These are phyloP conservation scores for Eugnorisma glareosa DNA, from an alignment of 2,888 invertebrate species.

Conservation along the genomic window DNA sequence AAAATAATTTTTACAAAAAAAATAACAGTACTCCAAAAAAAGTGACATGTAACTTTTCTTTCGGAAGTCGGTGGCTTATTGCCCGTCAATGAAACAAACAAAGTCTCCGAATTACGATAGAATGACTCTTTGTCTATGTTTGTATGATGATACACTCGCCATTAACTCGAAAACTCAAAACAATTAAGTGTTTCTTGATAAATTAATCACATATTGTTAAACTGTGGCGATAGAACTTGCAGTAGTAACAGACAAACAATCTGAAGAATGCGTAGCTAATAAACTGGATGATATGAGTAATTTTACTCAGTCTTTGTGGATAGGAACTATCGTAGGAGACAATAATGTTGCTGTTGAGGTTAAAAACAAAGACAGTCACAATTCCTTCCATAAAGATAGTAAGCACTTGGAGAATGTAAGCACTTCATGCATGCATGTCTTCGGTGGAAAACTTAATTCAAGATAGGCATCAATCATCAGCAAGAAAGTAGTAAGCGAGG, in stretches of 20 bases:
- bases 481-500: too few relatives aligned
- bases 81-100: too few relatives aligned
- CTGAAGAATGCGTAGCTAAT: background rate
- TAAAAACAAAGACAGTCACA: background rate
- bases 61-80: too few relatives aligned
- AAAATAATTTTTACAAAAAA: too few relatives aligned
- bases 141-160: background rate
- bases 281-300: background rate
- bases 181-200: background rate
- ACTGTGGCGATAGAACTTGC: background rate
- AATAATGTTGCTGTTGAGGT: background rate
- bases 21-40: too few relatives aligned
- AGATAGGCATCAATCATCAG: too few relatives aligned
- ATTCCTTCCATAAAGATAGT: background rate
- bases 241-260: background rate
- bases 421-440: background rate
- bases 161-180: background rate
- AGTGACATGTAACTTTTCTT: too few relatives aligned
- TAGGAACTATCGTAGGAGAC: background rate
- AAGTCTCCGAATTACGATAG: too few relatives aligned
- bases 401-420: background rate
- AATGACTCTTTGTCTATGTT: background rate
- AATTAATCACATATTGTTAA: background rate
- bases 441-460: background rate
- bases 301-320: background rate